Base-by-base conservation (phyloP, 2,113 vertebrate genomes). In the Ictidomys tridecemlineatus region DNA sequence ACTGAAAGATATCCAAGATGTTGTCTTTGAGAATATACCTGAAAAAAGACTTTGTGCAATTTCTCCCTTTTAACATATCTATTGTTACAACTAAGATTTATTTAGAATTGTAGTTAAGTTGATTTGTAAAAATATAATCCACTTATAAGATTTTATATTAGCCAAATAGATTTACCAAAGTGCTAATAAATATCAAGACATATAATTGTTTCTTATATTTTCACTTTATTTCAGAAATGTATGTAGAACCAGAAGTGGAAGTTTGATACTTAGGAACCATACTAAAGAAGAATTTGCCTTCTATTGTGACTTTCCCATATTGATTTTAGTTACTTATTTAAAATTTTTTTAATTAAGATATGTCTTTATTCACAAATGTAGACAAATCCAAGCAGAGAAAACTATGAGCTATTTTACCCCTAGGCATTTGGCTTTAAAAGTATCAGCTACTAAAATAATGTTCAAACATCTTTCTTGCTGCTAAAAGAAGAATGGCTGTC, bases 381-480 rank as follows among this genome's bases (percentile, higher is more conserved):
- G 32, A 90, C 22, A 95, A 94, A 72, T 14, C 37, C 10, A 93
- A 77, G n/a, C 4, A 13, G 63, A n/a, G 24, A n/a, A 30, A 89
- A 86, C 74, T 28, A 0, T 20, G 30, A 72, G 5, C 14, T 32
- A 26, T 39, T 87, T 85, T 30, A 28, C 56, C 63, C 37, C 8
- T 45, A 74, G 22, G 16, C 45, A 74, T 58, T 90, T 82, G n/a
- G 8, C 58, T 96, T 93, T 86, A 76, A 92, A 97, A 93, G 73
- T 11, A 93, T 22, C 13, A 93, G 51, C 69, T 90, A 94, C 30
- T 87, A 61, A 17, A 95, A 94, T 83, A 91, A 79, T 58, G 13
- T 63, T 97, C 32, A 93, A 91, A 89, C 51, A 72, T 93, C 65
- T 77, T 96, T 90, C 67, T 80, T 97, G 34, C 1, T 95, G 80